Base-by-base conservation (phyloP, 2,797 vertebrate species). In the Acipenser transmontanus region DNA sequence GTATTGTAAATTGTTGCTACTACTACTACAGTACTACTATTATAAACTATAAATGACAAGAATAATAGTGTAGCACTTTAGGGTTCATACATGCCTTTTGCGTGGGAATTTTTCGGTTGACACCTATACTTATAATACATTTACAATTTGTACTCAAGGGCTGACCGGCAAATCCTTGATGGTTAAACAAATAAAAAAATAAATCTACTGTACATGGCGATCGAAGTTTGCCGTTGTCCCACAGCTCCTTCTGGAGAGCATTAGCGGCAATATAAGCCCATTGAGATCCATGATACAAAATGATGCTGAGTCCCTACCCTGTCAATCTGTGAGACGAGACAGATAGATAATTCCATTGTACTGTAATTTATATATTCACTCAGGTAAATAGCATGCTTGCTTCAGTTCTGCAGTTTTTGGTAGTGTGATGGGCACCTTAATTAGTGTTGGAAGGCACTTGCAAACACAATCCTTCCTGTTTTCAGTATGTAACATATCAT, bases 231-330 rank as follows among this genome's bases (percentile, higher is more conserved):
- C 82, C 78, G 83, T 86, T 85, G 85, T 83, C 81, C 79, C 83
- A 84, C 69, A 69, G 70, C 73, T 74, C 76, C 70, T 74, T 76
- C 84, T 84, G 85, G 76, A 84, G 84, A 91, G 87, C 89, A 85
- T 83, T 82, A 86, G 85, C 85, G 85, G 84, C 80, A 85, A 83
- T 76, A 77, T 80, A 85, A 85, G 84, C 82, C 87, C 81, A 86
- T 82, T 81, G 87, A 89, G 89, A 91, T 86, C 85, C 84, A 81
- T 81, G 76, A 88, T 86, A 85, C 87, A 88, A 87, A 87, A 88
- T 87, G 85, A 82, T 61, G 60, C 60, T 61, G 60, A 61, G 60
- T 17, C 60, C 60, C 60, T 61, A 8, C 87, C 85, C 87, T 89
- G 84, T 83, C 85, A 68, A 81, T 82, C 83, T 83, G 82, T 77